Evolutionary conservation across 2,888 invertebrate species (phyloP).

Genomic region (Scelioninae gen. 1): DNA sequence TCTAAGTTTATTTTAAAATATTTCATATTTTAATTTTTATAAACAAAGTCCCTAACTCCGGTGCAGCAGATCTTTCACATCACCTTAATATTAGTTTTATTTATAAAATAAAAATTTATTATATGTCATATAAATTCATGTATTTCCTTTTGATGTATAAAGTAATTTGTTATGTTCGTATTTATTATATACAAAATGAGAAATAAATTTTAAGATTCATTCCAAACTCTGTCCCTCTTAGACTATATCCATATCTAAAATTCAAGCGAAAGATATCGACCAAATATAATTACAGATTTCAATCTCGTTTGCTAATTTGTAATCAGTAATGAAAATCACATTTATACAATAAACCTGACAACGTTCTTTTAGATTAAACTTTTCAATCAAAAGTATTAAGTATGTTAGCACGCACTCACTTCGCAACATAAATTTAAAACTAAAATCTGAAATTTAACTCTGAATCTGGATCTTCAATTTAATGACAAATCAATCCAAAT

Average conservation of each 20-base stretch:
- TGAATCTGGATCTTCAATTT: background rate
- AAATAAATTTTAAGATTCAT: background rate
- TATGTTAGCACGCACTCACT: slow-evolving; percentile 6
- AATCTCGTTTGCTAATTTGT: slow-evolving; percentile 41
- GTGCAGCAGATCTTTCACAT: no score
- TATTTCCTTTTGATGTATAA: no score
- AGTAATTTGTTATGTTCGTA: background rate
- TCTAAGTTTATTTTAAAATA: no score
- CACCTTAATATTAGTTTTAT: no score
- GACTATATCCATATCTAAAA: background rate
- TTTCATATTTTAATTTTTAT: no score
- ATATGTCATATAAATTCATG: no score
- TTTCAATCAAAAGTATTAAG: background rate
- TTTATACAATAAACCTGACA: slow-evolving; percentile 23
- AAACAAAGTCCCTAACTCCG: no score
- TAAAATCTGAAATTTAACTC: no score
- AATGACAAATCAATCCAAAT: slow-evolving; percentile 14
- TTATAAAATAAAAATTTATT: no score
- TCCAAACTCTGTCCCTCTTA: background rate
- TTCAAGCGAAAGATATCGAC: slow-evolving; percentile 27
- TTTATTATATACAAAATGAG: background rate
- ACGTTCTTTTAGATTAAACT: slow-evolving; percentile 9
- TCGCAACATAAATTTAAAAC: no score
- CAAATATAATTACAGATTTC: slow-evolving; percentile 44
- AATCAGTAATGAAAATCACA: slow-evolving; percentile 41